phyloP scores from a whole-genome alignment of 2,888 invertebrate genomes.

The Arctia plantaginis region DNA sequence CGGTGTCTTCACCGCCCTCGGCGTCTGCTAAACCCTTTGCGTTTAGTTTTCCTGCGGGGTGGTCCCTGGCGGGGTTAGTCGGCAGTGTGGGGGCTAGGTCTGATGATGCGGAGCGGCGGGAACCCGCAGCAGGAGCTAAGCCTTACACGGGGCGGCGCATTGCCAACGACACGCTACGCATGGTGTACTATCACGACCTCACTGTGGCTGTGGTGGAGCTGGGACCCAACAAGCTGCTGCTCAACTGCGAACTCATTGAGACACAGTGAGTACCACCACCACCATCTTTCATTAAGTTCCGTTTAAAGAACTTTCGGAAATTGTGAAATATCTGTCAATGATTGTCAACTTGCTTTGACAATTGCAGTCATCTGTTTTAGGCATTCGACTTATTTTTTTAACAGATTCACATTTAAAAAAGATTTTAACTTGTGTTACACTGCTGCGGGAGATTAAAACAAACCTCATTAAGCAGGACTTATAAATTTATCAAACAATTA shows the following conservation, averaged over 20 bases:
- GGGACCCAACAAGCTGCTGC: constrained; percentile 89
- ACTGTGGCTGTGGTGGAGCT: constrained; percentile 94
- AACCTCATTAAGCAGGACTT: background rate
- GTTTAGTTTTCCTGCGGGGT: constrained; percentile 80
- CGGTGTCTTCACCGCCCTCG: constrained; percentile 78
- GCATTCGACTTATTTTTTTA: background rate
- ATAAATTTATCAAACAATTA: background rate
- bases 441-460: background rate
- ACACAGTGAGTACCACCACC: constrained; percentile 90
- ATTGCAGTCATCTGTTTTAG: constrained; percentile 2
- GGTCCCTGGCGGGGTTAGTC: constrained; percentile 81
- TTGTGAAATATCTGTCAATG: background rate
- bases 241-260: constrained; percentile 94
- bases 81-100: constrained; percentile 74
- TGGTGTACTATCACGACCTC: constrained; percentile 93
- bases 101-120: constrained; percentile 67
- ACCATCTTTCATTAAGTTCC: background rate
- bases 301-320: background rate
- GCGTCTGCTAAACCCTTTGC: constrained; percentile 82
- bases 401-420: background rate
- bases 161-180: constrained; percentile 88
- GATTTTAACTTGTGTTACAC: background rate
- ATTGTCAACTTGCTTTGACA: constrained; percentile 2
- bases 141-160: constrained; percentile 89
- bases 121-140: constrained; percentile 81